Conservation (phyloP, 2,888 invertebrate genomes). For the Diplolepis rosae region DNA sequence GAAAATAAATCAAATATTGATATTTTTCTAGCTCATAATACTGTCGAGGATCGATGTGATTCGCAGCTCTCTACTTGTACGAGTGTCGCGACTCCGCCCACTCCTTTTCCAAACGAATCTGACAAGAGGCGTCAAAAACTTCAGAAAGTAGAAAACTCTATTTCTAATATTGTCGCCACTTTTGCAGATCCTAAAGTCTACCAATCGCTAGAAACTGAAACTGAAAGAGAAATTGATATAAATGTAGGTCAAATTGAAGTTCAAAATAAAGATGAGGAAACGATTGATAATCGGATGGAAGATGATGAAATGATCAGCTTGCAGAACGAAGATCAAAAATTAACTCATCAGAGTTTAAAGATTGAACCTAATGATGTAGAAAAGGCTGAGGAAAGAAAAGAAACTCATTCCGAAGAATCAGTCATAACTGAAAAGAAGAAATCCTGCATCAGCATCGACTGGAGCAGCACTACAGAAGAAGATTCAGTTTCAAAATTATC, state of each 20-base stretch:
- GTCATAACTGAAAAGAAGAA: slow-evolving; percentile 38
- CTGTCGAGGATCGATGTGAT: slow-evolving; percentile 69
- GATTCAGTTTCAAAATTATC: background rate
- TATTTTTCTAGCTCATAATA: slow-evolving; percentile 77
- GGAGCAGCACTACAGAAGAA: slow-evolving; percentile 33
- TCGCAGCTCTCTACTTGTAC: slow-evolving; percentile 59
- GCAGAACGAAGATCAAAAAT: too few relatives aligned
- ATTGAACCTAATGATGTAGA: background rate
- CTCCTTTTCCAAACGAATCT: slow-evolving; percentile 34
- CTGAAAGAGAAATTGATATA: background rate
- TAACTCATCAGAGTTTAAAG: background rate
- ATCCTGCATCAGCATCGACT: slow-evolving; percentile 47
- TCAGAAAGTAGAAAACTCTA: background rate
- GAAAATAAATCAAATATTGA: slow-evolving; percentile 77
- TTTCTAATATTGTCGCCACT: background rate
- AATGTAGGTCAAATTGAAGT: background rate
- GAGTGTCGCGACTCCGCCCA: slow-evolving; percentile 39
- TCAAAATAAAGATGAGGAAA: background rate
- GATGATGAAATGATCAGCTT: background rate
- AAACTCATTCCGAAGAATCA: background rate
- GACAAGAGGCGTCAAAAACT: background rate
- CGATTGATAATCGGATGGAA: background rate
- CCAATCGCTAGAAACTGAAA: background rate
- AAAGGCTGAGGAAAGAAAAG: background rate
- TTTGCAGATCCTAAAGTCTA: background rate